These are phyloP conservation scores for Boloria selene DNA, from an alignment of 2,888 invertebrate species.

Conservation along the genomic window DNA sequence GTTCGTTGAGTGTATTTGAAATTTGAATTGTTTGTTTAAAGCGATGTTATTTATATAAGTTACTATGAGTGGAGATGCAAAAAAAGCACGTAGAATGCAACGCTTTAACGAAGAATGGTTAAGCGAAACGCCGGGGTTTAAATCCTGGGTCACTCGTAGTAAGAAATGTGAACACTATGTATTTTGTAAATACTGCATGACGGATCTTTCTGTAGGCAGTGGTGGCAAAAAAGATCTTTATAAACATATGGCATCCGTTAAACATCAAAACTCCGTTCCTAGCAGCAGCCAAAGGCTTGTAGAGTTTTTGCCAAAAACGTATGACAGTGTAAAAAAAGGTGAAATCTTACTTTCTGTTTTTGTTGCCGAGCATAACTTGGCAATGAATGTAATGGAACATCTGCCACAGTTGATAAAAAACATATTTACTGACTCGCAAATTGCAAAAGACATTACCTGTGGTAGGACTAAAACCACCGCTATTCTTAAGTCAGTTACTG, in stretches of 20 bases:
- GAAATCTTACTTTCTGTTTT: slow-evolving; percentile 20
- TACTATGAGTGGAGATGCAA: neutral
- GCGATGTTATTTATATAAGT: neutral
- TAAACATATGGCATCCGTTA: neutral
- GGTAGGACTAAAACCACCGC: slow-evolving; percentile 32
- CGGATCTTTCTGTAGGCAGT: neutral
- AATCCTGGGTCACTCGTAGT: neutral
- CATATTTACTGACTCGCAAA: slow-evolving; percentile 23
- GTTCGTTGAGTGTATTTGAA: neutral
- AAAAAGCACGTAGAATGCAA: neutral
- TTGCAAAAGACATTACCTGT: slow-evolving; percentile 22
- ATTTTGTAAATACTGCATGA: neutral
- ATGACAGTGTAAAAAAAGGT: slow-evolving; percentile 5
- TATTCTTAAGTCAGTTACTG: slow-evolving; percentile 31
- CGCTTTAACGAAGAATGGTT: neutral
- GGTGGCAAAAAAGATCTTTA: neutral
- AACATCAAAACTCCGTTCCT: neutral
- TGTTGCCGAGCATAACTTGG: slow-evolving; percentile 26
- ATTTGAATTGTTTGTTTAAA: neutral
- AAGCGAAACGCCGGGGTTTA: neutral
- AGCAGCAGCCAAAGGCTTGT: neutral
- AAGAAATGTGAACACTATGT: neutral
- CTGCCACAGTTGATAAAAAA: slow-evolving; percentile 25
- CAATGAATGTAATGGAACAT: slow-evolving; percentile 26
- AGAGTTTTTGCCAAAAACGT: neutral